Conservation (phyloP, 2,888 invertebrate genomes). For the Ochropleura leucogaster region DNA sequence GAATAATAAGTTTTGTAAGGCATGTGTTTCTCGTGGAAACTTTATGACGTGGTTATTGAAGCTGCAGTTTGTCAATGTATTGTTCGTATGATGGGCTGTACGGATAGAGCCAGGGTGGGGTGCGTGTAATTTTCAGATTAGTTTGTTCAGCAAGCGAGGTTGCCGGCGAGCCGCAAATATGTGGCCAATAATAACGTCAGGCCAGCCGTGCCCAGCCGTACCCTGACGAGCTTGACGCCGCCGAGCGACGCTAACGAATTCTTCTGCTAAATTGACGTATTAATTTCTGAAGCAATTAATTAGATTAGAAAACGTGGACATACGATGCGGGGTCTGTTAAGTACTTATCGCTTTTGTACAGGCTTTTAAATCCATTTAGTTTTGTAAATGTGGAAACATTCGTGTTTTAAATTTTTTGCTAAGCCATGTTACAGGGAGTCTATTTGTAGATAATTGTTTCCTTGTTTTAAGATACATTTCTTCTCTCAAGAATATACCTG, state of each 20-base stretch:
- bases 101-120: conserved; percentile 62
- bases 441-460: not conserved
- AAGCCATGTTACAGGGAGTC: not conserved
- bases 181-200: conserved; percentile 81
- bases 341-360: not conserved
- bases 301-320: conserved; percentile 30
- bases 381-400: not conserved
- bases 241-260: conserved; percentile 50
- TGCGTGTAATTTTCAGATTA: conserved; percentile 89
- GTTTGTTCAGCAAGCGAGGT: conserved; percentile 86
- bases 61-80: conserved; percentile 72
- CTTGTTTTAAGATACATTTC: not conserved
- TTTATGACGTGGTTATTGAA: conserved; percentile 49
- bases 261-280: conserved; percentile 62
- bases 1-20: conserved; percentile 22
- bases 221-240: conserved; percentile 34
- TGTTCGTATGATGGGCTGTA: conserved; percentile 68
- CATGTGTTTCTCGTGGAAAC: conserved; percentile 7
- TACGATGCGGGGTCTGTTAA: conserved; percentile 6
- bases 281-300: conserved; percentile 53
- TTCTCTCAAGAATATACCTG: not conserved
- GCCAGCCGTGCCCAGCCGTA: conserved; percentile 34
- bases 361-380: not conserved
- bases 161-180: conserved; percentile 82
- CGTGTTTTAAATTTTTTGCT: not conserved